These are phyloP conservation scores for Atherix ibis DNA, from an alignment of 2,888 invertebrate species.

Conservation along the genomic window DNA sequence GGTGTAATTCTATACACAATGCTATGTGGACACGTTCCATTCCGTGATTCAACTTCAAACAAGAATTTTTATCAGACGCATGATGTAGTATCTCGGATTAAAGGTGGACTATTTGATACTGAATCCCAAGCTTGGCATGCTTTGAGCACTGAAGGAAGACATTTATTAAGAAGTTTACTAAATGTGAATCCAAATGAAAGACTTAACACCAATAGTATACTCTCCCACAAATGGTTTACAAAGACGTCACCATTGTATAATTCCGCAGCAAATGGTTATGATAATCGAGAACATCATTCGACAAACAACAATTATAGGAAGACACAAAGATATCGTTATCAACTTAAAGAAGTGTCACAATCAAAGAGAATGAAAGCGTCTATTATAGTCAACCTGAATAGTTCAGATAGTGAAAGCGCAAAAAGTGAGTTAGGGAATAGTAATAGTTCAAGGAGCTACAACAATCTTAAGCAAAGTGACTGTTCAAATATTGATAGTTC, in stretches of 20 bases:
- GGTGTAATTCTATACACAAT: constrained; percentile 68
- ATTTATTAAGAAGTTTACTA: constrained; percentile 56
- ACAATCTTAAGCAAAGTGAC: too few species aligned
- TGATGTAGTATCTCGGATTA: constrained; percentile 10
- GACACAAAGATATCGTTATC: too few species aligned
- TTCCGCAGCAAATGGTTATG: too few species aligned
- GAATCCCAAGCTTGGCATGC: constrained; percentile 44
- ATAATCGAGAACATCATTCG: too few species aligned
- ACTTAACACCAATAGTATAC: constrained; percentile 49
- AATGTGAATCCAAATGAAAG: constrained; percentile 62
- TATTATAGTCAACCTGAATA: constrained; percentile 14
- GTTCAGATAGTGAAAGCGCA: constrained; percentile 17
- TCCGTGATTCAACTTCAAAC: constrained; percentile 26
- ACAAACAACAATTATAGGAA: too few species aligned
- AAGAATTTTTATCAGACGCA: too few species aligned
- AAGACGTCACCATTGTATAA: neutral
- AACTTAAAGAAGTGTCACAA: too few species aligned
- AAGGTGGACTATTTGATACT: constrained; percentile 8
- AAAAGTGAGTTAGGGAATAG: constrained; percentile 21
- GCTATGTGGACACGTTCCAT: constrained; percentile 77
- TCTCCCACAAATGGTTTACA: constrained; percentile 45
- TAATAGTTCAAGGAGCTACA: constrained; percentile 21
- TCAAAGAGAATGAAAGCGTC: constrained; percentile 33
- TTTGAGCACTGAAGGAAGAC: constrained; percentile 59
- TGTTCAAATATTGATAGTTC: too few species aligned